Percentiles rank a stretch among this genome's conserved stretches.
phyloP scores from a whole-genome alignment of 92 coral and sea anemone species.

The Chrysogorgia sp. region DNA sequence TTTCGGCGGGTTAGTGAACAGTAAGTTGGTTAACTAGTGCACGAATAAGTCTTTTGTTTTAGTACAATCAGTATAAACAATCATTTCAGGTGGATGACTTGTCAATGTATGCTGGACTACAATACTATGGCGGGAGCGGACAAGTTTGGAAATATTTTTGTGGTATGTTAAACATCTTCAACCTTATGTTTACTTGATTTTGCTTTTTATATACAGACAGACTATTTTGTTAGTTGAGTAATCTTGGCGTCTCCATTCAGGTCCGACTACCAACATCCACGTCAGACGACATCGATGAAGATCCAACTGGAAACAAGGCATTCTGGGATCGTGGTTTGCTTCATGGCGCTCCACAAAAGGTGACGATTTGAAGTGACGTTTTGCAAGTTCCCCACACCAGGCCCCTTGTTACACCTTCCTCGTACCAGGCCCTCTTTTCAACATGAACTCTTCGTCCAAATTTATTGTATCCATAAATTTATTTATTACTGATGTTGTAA shows the following conservation, averaged over 20 bases:
- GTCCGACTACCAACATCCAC: conserved; percentile 81
- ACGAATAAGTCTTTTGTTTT: too few relatives aligned
- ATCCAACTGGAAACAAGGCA: conserved; percentile 98
- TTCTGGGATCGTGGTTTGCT: conserved; percentile 99
- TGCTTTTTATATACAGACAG: too few relatives aligned
- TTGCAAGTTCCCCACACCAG: too few relatives aligned
- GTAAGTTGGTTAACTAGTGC: too few relatives aligned
- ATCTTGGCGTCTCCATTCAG: conserved; percentile 35
- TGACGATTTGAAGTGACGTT: conserved; percentile 3
- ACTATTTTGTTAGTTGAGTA: neutral
- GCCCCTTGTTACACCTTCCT: too few relatives aligned
- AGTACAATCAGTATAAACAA: neutral
- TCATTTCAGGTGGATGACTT: conserved; percentile 84
- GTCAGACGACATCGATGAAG: conserved; percentile 93
- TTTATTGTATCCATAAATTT: too few relatives aligned
- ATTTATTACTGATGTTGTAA: too few relatives aligned
- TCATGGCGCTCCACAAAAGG: conserved; percentile 99
- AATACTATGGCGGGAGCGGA: conserved; percentile 93
- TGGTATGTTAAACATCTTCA: conserved; percentile 65
- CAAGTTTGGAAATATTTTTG: conserved; percentile 92
- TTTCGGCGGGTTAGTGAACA: too few relatives aligned
- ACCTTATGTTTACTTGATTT: too few relatives aligned
- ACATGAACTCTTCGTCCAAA: too few relatives aligned
- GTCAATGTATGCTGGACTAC: conserved; percentile 82
- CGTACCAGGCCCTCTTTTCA: too few relatives aligned